Evolutionary conservation across 2,113 vertebrate genomes (phyloP), one percentile per base, ranked within the genome.

Genomic region (Saguinus midas): DNA sequence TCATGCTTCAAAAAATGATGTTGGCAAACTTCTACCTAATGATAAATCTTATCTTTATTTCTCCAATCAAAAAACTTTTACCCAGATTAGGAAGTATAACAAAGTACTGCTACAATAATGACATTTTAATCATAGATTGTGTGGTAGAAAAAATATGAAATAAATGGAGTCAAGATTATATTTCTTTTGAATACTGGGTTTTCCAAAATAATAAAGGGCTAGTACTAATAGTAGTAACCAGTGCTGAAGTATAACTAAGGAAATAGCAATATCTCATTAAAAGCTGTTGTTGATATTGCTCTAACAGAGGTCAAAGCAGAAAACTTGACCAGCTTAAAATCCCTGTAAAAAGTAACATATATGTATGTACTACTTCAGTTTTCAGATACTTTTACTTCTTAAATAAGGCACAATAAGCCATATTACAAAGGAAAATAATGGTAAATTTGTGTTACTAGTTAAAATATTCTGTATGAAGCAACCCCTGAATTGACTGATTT

Each of bases 131-230:
- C 20, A 87, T 35, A 87, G 50, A 78, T 55, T 87, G 50, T 57
- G 95, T 78, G 50, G 16, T 66, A 35, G 75, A 82, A 92, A 70
- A 91, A 89, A 52, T 8, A 82, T 73, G 43, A 61, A 45, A 76
- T 78, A 83, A 96, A 90, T 84, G 52, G 61, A 35, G 66, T 68
- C 29, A 96, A 90, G 45, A 58, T 64, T 78, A 55, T 7, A 61
- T 82, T 87, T 96, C 92, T 83, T 91, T 91, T 86, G 35, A 90
- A 91, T 90, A 61, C 8, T 76, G 35, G 87, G 87, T 92, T 90
- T 83, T 80, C 50, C 6, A 91, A 94, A 96, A 73, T 35, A 94
- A 89, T 82, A 83, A 88, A 83, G 66, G 72, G 29, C 4, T 87
- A 90, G 55, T 58, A 96, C 4, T 87, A 87, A 61, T 66, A 96